Evolutionary conservation across 2,888 invertebrate genomes (phyloP).

Genomic region (Pimpla rufipes): DNA sequence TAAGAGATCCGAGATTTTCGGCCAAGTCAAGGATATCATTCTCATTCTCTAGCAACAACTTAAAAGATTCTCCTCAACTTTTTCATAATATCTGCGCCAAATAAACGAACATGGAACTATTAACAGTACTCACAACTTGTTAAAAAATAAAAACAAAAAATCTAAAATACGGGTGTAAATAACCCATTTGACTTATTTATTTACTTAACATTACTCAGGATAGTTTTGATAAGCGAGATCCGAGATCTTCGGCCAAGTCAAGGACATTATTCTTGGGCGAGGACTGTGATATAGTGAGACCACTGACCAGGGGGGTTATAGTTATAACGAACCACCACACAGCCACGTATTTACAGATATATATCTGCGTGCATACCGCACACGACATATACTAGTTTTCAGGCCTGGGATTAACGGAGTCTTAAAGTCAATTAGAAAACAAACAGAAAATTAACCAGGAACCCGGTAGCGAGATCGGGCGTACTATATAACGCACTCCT

Average conservation of each 20-base stretch:
- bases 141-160: no score
- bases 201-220: constrained; percentile 54
- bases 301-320: constrained; percentile 26
- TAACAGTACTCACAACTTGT: not conserved
- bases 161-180: no score
- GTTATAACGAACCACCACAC: constrained; percentile 9
- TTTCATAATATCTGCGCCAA: no score
- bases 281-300: constrained; percentile 36
- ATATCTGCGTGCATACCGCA: not conserved
- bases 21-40: constrained; percentile 16
- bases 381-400: constrained; percentile 49
- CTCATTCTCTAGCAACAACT: no score
- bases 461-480: constrained; percentile 78
- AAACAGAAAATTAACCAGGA: constrained; percentile 82
- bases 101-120: constrained; percentile 46
- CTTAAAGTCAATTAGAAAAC: constrained; percentile 82
- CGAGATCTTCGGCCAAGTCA: constrained; percentile 46
- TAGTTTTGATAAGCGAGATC: constrained; percentile 15
- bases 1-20: constrained; percentile 44
- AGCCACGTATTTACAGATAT: constrained; percentile 14
- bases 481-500: constrained; percentile 64
- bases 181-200: constrained; percentile 69
- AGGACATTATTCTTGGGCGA: constrained; percentile 32
- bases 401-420: constrained; percentile 68
- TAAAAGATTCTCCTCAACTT: no score